Conservation (phyloP, 2,113 vertebrate species). For the Synodontis membranacea region DNA sequence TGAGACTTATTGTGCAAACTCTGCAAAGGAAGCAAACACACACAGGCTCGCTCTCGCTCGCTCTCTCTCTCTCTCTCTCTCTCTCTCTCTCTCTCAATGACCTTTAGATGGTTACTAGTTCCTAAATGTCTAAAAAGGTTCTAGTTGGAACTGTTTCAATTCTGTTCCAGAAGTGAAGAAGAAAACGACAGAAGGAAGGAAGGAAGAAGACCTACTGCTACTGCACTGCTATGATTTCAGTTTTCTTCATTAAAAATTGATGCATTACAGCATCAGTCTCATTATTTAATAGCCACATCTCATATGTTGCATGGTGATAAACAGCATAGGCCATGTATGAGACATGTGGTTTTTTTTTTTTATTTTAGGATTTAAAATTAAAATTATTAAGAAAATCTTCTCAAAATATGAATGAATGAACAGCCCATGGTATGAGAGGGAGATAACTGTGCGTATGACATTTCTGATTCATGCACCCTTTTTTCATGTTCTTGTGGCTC, state of each 20-base stretch:
- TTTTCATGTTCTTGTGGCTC: not conserved
- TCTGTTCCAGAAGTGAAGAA: too few relatives aligned
- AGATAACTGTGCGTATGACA: not conserved
- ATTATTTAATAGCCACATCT: too few relatives aligned
- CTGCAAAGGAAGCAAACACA: not conserved
- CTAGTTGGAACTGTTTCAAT: not conserved
- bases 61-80: too few relatives aligned
- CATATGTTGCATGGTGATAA: not conserved
- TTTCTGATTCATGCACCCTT: not conserved
- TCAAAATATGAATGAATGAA: too few relatives aligned
- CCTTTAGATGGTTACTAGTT: not conserved
- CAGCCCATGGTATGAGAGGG: not conserved
- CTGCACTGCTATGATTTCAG: too few relatives aligned
- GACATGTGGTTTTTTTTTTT: not conserved
- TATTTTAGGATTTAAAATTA: too few relatives aligned
- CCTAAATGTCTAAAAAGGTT: not conserved
- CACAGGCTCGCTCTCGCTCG: not conserved
- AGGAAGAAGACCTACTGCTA: too few relatives aligned
- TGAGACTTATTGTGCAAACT: not conserved
- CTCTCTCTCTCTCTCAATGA: not conserved
- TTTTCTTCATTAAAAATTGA: too few relatives aligned
- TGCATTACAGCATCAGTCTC: too few relatives aligned
- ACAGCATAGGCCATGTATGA: not conserved
- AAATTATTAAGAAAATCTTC: not conserved
- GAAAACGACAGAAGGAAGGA: too few relatives aligned